Evolutionary conservation across 1,140 invertebrate genomes (phyloP), one percentile per base, ranked within the genome.

Genomic region (Elysia chlorotica): DNA sequence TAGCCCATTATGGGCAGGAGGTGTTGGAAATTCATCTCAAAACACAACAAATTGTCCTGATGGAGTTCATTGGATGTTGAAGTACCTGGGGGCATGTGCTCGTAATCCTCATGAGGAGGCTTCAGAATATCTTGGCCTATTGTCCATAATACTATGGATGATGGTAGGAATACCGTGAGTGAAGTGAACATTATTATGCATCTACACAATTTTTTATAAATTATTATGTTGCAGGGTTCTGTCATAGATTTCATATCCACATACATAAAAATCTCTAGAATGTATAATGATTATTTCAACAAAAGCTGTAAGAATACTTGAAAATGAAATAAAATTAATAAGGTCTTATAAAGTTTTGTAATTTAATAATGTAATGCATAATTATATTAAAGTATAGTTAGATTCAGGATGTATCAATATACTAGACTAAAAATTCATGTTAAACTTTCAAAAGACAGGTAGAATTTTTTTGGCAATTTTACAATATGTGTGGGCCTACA

Each of bases 151-250:
- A 25, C 72, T 72, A 30, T 83, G 82, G 82, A 76, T 81, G 69
- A 61, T 78, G 31, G 81, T 82, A 23, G 74, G 76, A n/a, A 72
- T 82, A 61, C 82, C 81, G 81, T 84, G 76, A 77, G 82, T 81
- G n/a, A n/a, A n/a, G n/a, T n/a, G n/a, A 68, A 56, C 17, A n/a
- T 41, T 23, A 33, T 61, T 35, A 35, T 31, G n/a, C 30, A 33
- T 17, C 19, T 17, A 1, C 30, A 41, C 48, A 1, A 10, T 33
- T 35, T 33, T 33, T 70, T 21, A 14, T 14, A 59, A 41, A 35
- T 31, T 38, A 62, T 36, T 5, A 14, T 57, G 21, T 57, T 6
- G 21, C 6, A 23, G 21, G 30, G 6, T 23, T 23, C 21, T 57
- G 6, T 57, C 5, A 14, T 21, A 14, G 56, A 14, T 21, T 57